Conservation (phyloP, 2,797 vertebrate genomes). For the Ctenosaura bakeri region DNA sequence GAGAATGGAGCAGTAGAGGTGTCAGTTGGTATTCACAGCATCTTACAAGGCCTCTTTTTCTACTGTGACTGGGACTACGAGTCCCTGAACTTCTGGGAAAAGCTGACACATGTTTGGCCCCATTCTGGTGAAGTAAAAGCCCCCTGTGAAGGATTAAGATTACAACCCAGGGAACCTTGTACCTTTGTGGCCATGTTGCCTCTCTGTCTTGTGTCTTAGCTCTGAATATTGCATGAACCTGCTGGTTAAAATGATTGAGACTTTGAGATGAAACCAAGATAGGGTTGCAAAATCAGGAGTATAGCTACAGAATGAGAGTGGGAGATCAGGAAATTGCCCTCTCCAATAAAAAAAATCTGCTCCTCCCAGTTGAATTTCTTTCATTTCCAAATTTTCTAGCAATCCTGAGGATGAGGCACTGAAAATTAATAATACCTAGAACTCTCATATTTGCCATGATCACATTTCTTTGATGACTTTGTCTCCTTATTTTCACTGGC, state of each 20-base stretch:
- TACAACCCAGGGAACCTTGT: background rate
- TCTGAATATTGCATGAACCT: background rate
- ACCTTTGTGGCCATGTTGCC: background rate
- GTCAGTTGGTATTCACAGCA: too few species aligned
- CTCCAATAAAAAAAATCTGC: too few species aligned
- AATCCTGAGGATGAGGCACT: too few species aligned
- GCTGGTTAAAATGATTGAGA: background rate
- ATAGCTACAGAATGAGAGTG: too few species aligned
- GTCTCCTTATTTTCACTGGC: too few species aligned
- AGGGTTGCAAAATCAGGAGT: background rate
- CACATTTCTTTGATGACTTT: too few species aligned
- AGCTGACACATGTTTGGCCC: background rate
- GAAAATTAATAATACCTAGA: too few species aligned
- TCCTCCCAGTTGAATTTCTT: too few species aligned
- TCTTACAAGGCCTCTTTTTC: background rate
- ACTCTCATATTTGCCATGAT: too few species aligned
- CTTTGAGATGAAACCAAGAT: background rate
- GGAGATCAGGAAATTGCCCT: too few species aligned
- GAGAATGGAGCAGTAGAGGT: background rate
- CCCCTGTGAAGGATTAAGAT: background rate
- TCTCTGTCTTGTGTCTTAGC: background rate
- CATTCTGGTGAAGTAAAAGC: background rate
- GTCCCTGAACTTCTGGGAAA: background rate
- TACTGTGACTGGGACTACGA: background rate
- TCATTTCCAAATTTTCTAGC: too few species aligned